Base-by-base conservation (phyloP, 2,888 invertebrate genomes). In the Noctua fimbriata region DNA sequence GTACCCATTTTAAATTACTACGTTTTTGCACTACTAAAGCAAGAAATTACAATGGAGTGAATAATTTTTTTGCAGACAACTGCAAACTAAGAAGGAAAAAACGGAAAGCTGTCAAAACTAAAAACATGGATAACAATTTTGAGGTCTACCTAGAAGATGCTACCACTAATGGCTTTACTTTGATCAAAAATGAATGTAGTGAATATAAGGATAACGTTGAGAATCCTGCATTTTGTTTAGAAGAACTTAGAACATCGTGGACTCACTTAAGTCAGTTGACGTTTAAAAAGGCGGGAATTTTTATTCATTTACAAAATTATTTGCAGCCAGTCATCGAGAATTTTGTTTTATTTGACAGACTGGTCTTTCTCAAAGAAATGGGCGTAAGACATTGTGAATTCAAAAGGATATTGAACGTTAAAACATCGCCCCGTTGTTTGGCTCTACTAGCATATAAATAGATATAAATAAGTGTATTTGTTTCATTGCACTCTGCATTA, bases 391-490 rank as follows among this genome's bases (percentile, higher is more conserved):
- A 92, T 76, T 94, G 95, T 88, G 89, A 83, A 73, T 97, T 97
- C 87, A 97, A 97, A 88, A 97, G 97, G 93, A 97, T 98, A 81
- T 97, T 98, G 81, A 95, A 98, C 91, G 97, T 97, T 85, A 93
- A 93, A 78, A 93, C 97, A 86, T 98, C 98, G n/a, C 98, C 98
- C 0, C 96, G 98, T 89, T 98, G 98, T 93, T 95, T 97, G 88
- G 98, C 97, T 58, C 93, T 98, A 84, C 90, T 97, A 85, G 97
- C 97, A 77, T 92, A 92, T 89, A 98, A 97, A 93, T 92, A 93
- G 92, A 73, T 58, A 52, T 93, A 93, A 14, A 41, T 18, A 55
- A 21, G 9, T 14, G 10, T 18, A 55, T 24, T 66, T 32, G 28
- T 67, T 76, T 71, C 47, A 71, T 66, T 44, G 21, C 2, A 21